Evolutionary conservation across 2,888 invertebrate species (phyloP).

Genomic region (Capitulum mitella): DNA sequence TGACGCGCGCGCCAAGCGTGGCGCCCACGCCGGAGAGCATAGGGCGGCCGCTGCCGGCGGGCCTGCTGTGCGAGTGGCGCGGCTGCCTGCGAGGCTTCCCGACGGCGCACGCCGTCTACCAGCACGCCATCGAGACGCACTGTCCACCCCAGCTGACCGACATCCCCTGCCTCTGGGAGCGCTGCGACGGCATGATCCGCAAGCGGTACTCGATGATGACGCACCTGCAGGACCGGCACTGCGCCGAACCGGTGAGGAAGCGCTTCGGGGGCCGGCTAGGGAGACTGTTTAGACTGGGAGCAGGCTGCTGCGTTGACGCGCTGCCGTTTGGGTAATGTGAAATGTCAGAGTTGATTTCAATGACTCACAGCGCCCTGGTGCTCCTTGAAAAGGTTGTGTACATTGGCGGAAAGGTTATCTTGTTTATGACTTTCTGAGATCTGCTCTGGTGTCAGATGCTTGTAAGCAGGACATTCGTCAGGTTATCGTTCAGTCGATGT

Average conservation of each 20-base stretch:
- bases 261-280: not conserved
- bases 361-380: too few species aligned
- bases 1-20: constrained; percentile 29
- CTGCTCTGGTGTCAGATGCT: too few species aligned
- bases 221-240: constrained; percentile 91
- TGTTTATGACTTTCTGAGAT: too few species aligned
- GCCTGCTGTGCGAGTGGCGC: constrained; percentile 80
- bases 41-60: constrained; percentile 34
- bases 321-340: too few species aligned
- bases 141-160: constrained; percentile 61
- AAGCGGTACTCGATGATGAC: constrained; percentile 93
- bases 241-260: constrained; percentile 64
- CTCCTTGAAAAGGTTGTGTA: too few species aligned
- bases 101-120: constrained; percentile 56
- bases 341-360: too few species aligned
- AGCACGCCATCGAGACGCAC: constrained; percentile 79
- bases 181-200: constrained; percentile 80
- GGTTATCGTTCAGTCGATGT: too few species aligned
- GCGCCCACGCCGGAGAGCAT: constrained; percentile 17
- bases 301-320: too few species aligned
- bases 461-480: too few species aligned
- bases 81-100: constrained; percentile 58
- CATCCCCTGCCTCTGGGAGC: constrained; percentile 81
- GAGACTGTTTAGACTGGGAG: too few species aligned
- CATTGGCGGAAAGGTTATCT: too few species aligned